Conservation (phyloP, 2,797 vertebrate species). For the Ctenopoma kingsleyae region DNA sequence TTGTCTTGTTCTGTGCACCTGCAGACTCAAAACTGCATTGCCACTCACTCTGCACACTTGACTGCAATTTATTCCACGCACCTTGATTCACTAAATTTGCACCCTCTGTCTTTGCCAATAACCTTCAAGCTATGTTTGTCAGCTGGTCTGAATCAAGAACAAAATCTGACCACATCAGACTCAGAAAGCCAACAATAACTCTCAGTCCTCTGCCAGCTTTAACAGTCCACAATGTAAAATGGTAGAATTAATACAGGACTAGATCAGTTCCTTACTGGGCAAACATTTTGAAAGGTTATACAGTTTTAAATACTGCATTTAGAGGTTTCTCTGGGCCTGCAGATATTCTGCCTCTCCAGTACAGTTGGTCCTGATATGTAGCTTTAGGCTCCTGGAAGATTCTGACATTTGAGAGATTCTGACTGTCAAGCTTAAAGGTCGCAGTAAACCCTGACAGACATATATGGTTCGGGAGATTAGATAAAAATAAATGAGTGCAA, state of each 20-base stretch:
- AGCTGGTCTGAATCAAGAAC: conserved; percentile 42
- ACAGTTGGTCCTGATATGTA: conserved; percentile 18
- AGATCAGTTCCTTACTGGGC: conserved; percentile 23
- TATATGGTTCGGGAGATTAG: conserved; percentile 9
- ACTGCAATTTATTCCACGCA: conserved; percentile 32
- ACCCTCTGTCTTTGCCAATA: conserved; percentile 36
- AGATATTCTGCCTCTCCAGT: conserved; percentile 29
- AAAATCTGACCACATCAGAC: conserved; percentile 35
- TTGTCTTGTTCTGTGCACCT: conserved; percentile 26
- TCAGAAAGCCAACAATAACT: conserved; percentile 33
- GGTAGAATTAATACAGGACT: conserved; percentile 36
- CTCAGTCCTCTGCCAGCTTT: conserved; percentile 38
- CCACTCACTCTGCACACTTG: conserved; percentile 7
- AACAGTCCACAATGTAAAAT: conserved; percentile 15
- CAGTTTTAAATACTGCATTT: conserved; percentile 17
- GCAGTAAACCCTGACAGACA: conserved; percentile 27
- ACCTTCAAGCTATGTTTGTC: conserved; percentile 39
- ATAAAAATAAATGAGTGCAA: conserved; percentile 23
- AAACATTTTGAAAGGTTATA: conserved; percentile 31
- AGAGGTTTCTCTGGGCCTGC: conserved; percentile 38
- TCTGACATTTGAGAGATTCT: conserved; percentile 16
- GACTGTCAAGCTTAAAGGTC: conserved; percentile 57
- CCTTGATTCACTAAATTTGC: conserved; percentile 30
- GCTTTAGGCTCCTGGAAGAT: conserved; percentile 40
- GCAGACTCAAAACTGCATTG: conserved; percentile 18